These are phyloP conservation scores for Hippocampus barbouri DNA, from an alignment of 2,113 vertebrate species.

Conservation along the genomic window DNA sequence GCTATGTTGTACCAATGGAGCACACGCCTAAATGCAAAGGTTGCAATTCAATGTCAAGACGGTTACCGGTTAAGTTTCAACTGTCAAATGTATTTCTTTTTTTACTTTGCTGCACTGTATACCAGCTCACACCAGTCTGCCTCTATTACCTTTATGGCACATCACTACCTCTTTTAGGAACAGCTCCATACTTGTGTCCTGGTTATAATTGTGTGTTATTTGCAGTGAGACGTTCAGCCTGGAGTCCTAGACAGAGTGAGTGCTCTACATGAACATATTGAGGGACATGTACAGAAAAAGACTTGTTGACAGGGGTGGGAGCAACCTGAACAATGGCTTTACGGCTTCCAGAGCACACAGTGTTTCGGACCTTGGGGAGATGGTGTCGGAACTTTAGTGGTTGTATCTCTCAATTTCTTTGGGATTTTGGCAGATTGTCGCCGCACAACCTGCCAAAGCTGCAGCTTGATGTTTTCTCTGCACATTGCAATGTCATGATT, in stretches of 20 bases:
- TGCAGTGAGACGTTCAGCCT: background rate
- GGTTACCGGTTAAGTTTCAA: too few relatives aligned
- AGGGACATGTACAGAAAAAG: constrained; percentile 12
- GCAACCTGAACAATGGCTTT: constrained; percentile 19
- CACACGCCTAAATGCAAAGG: too few relatives aligned
- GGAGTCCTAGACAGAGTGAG: constrained; percentile 39
- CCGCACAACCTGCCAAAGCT: background rate
- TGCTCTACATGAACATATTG: constrained; percentile 33
- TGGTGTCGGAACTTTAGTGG: background rate
- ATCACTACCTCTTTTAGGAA: constrained; percentile 5
- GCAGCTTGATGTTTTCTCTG: background rate
- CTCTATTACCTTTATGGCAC: background rate
- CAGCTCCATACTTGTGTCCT: constrained; percentile 2
- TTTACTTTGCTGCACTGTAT: background rate
- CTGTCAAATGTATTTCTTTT: background rate
- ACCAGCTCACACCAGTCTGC: background rate
- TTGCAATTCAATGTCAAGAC: too few relatives aligned
- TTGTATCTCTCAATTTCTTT: background rate
- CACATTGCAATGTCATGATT: background rate
- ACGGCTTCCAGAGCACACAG: background rate
- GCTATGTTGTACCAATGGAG: too few relatives aligned
- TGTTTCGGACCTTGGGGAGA: constrained; percentile 2
- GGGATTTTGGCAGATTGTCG: background rate
- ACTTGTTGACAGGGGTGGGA: constrained; percentile 19
- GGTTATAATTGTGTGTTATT: constrained; percentile 13